Base-by-base conservation (phyloP, 2,888 invertebrate species). In the Tethea ocularis region DNA sequence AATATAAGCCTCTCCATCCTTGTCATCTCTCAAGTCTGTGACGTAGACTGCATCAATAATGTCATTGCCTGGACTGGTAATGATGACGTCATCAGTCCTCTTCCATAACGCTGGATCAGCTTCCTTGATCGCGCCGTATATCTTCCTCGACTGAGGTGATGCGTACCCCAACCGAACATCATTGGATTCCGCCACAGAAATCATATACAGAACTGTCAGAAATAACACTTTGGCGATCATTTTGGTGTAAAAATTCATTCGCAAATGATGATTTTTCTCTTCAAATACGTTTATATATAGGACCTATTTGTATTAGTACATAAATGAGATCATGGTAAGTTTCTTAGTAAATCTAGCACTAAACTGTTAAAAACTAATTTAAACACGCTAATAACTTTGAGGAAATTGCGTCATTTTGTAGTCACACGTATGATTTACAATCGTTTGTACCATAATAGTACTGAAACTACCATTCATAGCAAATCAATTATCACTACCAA, bases 61-160 rank as follows among this genome's bases (percentile, higher is more conserved):
- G 56, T 89, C 86, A 58, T 85, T 86, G 0, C 68, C 64, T 0
- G 79, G 77, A 0, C 86, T 80, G 24, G 80, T 82, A 1, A 91
- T 64, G 0, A 83, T 72, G 0, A 92, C 62, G 15, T 86, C 86
- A 46, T 91, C 89, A 0, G 84, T 81, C 46, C 91, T 80, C 15
- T 63, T 86, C 91, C 91, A 91, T 1, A 91, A 55, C 0, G 89
- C 90, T 0, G 91, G 89, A 59, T 82, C 71, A 0, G 84, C 87
- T 75, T 87, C 82, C 22, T 84, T 86, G 0, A 89, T 82, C 60
- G 87, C 86, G 60, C 83, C 80, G 61, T 78, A 89, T 53, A 90
- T 80, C 57, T 82, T 87, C 60, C 70, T 86, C 0, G 91, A 81
- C 20, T 63, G 60, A 15, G 60, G 51, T 7, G 70, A 61, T 0